Conservation (phyloP, 2,888 invertebrate genomes). For the Drosophila crucigera region DNA sequence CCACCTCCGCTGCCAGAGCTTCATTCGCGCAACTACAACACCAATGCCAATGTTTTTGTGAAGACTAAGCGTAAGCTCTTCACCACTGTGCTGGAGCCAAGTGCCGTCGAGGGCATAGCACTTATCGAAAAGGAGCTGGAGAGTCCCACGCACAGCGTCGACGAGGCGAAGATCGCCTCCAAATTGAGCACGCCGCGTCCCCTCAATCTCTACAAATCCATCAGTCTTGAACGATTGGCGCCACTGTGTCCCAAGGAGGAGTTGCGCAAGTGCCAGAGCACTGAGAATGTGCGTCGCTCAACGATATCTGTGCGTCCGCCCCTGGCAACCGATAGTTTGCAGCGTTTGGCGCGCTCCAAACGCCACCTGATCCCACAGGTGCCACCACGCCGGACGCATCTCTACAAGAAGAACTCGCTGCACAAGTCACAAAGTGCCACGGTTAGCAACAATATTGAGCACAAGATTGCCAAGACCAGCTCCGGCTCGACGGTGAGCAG, state of each 20-base stretch:
- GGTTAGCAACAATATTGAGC: slow-evolving; percentile 80
- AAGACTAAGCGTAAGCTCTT: slow-evolving; percentile 93
- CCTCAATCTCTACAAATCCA: slow-evolving; percentile 66
- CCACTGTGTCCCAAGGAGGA: slow-evolving; percentile 43
- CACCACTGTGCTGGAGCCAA: slow-evolving; percentile 88
- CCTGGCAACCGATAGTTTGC: slow-evolving; percentile 83
- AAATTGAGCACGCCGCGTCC: slow-evolving; percentile 39
- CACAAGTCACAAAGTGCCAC: slow-evolving; percentile 69
- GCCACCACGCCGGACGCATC: slow-evolving; percentile 70
- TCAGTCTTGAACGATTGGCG: slow-evolving; percentile 71
- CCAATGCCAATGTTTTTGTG: slow-evolving; percentile 89
- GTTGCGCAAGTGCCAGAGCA: slow-evolving; percentile 70
- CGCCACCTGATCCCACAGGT: slow-evolving; percentile 51
- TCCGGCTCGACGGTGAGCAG: slow-evolving; percentile 65
- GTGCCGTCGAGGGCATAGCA: slow-evolving; percentile 73
- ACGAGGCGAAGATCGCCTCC: slow-evolving; percentile 26
- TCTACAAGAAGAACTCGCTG: slow-evolving; percentile 83
- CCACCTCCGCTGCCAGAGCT: slow-evolving; percentile 69
- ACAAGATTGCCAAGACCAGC: slow-evolving; percentile 81
- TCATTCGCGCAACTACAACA: slow-evolving; percentile 58
- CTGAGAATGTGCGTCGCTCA: slow-evolving; percentile 48
- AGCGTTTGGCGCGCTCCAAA: slow-evolving; percentile 58
- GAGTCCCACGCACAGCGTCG: slow-evolving; percentile 47
- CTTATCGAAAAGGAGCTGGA: slow-evolving; percentile 78
- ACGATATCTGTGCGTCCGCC: slow-evolving; percentile 63